Base-by-base conservation (phyloP, 2,888 invertebrate genomes). In the Leptogaster cylindrica region DNA sequence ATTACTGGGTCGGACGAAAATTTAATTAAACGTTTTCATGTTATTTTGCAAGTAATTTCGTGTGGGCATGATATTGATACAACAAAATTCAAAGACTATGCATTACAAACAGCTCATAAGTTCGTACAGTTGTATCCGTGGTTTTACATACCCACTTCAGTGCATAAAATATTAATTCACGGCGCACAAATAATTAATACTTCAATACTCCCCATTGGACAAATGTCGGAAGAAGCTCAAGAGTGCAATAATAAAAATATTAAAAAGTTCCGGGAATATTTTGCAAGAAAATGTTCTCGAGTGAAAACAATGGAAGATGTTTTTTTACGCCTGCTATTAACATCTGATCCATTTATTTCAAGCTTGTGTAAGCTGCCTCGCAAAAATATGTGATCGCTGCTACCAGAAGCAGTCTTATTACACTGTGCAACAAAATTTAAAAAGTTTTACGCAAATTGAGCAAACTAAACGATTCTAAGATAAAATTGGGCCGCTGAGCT, bases 171-270 rank as follows among this genome's bases (percentile, higher is more conserved):
- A 7, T 31, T 31, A 31, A 31, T 31, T 8, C 31, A 31, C 31
- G 6, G 31, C 6, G 6, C 31, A 31, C 6, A 31, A 7, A 8
- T 44, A 10, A 63, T 51, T 5, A 2, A n/a, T 23, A 44, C 41
- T 20, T 14, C 44, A 20, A 44, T 25, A 6, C 6, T 41, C n/a
- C 58, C 33, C 2, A 58, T 58, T 31, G 58, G 58, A 3, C 28
- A 18, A 28, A 23, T 63, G 2, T 14, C 23, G 5, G 44, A 46
- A 12, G 41, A 23, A 10, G 44, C 41, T 5, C 44, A 46, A n/a
- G 63, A 63, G 20, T 39, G 41, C 2, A 14, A 25, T 12, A 63
- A 44, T 20, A 63, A 63, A 63, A 5, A 41, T 58, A 36, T 10
- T 20, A 25, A 31, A 28, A 31, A 12, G n/a, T 48, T 58, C 4